Evolutionary conservation across 1,140 invertebrate species (phyloP), one percentile per base, ranked within the genome.

Genomic region (Eurosta solidaginis): DNA sequence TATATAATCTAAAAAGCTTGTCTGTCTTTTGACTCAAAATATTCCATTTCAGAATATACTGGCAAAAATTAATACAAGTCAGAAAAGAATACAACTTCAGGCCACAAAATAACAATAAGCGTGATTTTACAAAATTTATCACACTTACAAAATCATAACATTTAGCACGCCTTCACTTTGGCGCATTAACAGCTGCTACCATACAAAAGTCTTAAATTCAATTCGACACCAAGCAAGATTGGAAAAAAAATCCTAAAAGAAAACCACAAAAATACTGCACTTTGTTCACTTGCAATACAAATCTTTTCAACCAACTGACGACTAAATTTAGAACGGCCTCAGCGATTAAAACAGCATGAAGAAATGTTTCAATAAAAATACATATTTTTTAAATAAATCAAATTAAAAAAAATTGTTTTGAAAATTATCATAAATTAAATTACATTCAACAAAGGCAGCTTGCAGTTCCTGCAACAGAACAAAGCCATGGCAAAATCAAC

Each of bases 341-440:
- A 20, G 27, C 59, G 54, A 36, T 63, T 29, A 36, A 5, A 40
- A n/a, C 33, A 7, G 2, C 3, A 20, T 33, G 40, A 40, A 7
- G 40, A 42, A n/a, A n/a, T n/a, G n/a, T n/a, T n/a, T n/a, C n/a
- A n/a, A n/a, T n/a, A 22, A 3, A 22, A 36, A 40, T 36, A 22
- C 17, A n/a, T 33, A 40, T 40, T 68, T 68, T 68, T 20, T 17
- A 68, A 68, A n/a, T 68, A 68, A 68, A 68, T 17, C 33, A 68
- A 68, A 68, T 40, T 40, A 68, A 40, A 68, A n/a, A 33, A 63
- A 40, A 20, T 22, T 40, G 1, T 52, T 17, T 47, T 47, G 4
- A 68, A 42, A 68, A 68, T 68, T 68, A 22, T 29, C 59, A 68
- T 68, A 68, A 68, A 68, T 68, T 68, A 68, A 68, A 68, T 68